Evolutionary conservation across 2,888 invertebrate genomes (phyloP).

Genomic region (Laothoe populi): DNA sequence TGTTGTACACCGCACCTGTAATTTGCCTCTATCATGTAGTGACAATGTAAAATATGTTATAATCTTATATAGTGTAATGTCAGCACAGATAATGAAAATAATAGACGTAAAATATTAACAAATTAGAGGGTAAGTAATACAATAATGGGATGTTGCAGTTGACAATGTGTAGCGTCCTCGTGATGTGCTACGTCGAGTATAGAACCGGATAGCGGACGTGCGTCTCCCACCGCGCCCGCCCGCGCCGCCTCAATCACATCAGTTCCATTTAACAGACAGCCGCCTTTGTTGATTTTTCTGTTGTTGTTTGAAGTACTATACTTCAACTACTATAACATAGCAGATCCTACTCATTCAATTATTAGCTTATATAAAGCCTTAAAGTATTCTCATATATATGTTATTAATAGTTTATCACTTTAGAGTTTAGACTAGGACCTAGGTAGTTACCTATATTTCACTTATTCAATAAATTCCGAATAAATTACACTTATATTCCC

Average conservation of each 20-base stretch:
- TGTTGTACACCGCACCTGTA: slow-evolving; percentile 66
- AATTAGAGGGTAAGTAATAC: slow-evolving; percentile 81
- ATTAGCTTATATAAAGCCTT: not conserved
- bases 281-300: slow-evolving; percentile 41
- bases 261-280: slow-evolving; percentile 36
- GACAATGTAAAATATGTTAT: slow-evolving; percentile 77
- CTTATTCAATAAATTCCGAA: too few relatives aligned
- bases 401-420: not conserved
- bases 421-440: not conserved
- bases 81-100: slow-evolving; percentile 81
- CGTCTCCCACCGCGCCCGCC: slow-evolving; percentile 19
- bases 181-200: slow-evolving; percentile 55
- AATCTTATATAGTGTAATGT: slow-evolving; percentile 71
- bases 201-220: slow-evolving; percentile 19
- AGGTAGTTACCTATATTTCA: not conserved
- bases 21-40: slow-evolving; percentile 70
- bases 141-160: slow-evolving; percentile 66
- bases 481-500: too few relatives aligned
- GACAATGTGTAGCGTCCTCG: slow-evolving; percentile 66
- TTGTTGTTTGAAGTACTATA: slow-evolving; percentile 31
- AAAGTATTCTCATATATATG: not conserved
- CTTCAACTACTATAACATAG: too few relatives aligned
- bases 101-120: slow-evolving; percentile 79
- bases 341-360: not conserved
- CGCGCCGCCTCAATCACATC: slow-evolving; percentile 30